Base-by-base conservation (phyloP, 2,888 invertebrate species). In the Mamestra brassicae region DNA sequence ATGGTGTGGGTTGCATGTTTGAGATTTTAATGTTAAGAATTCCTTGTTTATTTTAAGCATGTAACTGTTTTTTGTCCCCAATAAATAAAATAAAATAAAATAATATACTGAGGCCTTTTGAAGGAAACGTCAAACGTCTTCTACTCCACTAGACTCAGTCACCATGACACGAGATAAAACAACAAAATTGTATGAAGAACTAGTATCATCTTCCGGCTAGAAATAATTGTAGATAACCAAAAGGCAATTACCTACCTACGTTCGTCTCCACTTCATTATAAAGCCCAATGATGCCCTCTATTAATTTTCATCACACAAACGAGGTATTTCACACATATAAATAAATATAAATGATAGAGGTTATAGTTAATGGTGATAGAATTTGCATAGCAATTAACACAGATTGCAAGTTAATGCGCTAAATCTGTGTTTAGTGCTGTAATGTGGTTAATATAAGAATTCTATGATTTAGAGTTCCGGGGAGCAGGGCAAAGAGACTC, bases 361-460 rank as follows among this genome's bases (percentile, higher is more conserved):
- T 75, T 57, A 55, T 63, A 50, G 55, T 72, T 71, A 50, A 76
- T 71, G 70, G 69, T 78, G 63, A 74, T 63, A 11, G 42, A 71
- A 88, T 89, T 87, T 81, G 85, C 86, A 87, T 87, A 80, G 83
- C 78, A 85, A 89, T 88, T 89, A 87, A 77, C 70, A 75, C 73
- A 84, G 85, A 67, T 78, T 76, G 75, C 62, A 71, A 71, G 54
- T 76, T 81, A 87, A 86, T 87, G 73, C 83, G 68, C 77, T 79
- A 76, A 79, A 77, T 78, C 72, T 73, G 36, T 76, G 75, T 69
- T 77, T 74, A 71, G 61, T 76, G 72, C 66, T 83, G 76, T 82
- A 85, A 85, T 81, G 82, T 83, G 47, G 72, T 34, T 71, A 68
- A 68, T 80, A 69, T 60, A 81, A 26, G 26, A 26, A 26, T 67